These are phyloP conservation scores for Neodontobutis hainanensis DNA, from an alignment of 2,113 vertebrate genomes.

Conservation along the genomic window DNA sequence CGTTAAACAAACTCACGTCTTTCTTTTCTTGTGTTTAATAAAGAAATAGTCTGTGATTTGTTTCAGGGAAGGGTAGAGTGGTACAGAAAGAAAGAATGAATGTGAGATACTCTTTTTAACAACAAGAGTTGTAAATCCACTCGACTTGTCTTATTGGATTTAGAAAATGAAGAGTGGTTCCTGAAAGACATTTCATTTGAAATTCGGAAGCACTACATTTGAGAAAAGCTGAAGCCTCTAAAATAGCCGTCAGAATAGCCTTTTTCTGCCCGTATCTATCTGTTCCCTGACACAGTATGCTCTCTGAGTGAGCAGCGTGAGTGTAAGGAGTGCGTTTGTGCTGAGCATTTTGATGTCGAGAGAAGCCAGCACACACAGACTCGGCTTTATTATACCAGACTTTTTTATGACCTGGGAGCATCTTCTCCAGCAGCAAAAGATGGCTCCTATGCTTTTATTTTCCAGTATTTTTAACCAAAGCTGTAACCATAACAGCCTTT, in stretches of 20 bases:
- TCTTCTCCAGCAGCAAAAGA: slow-evolving; percentile 14
- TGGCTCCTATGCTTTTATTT: not conserved
- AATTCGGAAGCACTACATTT: not conserved
- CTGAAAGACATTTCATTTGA: no score
- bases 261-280: slow-evolving; percentile 22
- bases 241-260: not conserved
- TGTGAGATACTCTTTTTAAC: no score
- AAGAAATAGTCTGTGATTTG: not conserved
- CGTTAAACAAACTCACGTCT: not conserved
- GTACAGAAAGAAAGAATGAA: not conserved
- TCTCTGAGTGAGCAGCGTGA: slow-evolving; percentile 57
- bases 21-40: not conserved
- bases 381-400: slow-evolving; percentile 62
- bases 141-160: not conserved
- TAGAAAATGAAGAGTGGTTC: not conserved
- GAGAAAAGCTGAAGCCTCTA: no score
- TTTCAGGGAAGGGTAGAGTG: not conserved
- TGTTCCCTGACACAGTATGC: slow-evolving; percentile 51
- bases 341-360: slow-evolving; percentile 68
- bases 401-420: slow-evolving; percentile 49
- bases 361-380: slow-evolving; percentile 56
- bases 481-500: not conserved
- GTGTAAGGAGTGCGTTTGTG: slow-evolving; percentile 56
- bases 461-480: not conserved
- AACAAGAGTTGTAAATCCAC: no score